A percentile compares a stretch with the other conserved stretches of the same genome.
These are phyloP conservation scores for Homarus americanus DNA, from an alignment of 1,140 invertebrate genomes.

Conservation along the genomic window DNA sequence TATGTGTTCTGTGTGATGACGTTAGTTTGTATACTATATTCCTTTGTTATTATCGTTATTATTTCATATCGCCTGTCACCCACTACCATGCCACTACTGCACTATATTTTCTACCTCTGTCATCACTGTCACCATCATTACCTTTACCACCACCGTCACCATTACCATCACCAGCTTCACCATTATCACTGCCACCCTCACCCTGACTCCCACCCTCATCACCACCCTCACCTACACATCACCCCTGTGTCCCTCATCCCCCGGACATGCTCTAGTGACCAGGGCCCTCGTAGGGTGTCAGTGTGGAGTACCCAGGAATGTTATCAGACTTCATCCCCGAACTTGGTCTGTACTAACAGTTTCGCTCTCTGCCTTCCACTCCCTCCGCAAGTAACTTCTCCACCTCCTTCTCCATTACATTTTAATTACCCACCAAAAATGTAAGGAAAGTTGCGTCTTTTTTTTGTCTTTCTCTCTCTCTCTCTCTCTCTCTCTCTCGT, in stretches of 20 bases:
- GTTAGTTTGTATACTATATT: too few relatives aligned
- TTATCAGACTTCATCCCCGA: conserved; percentile 18
- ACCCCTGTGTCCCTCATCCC: neutral
- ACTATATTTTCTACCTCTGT: neutral
- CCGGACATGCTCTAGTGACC: conserved; percentile 30
- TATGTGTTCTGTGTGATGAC: too few relatives aligned
- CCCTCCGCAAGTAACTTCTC: conserved; percentile 3
- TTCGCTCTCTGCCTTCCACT: neutral
- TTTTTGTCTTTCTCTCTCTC: conserved; percentile 5
- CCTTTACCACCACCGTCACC: neutral
- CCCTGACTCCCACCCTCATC: neutral
- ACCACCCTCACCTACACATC: conserved; percentile 13
- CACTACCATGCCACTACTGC: neutral
- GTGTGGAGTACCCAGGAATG: conserved; percentile 42
- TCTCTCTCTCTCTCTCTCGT: neutral
- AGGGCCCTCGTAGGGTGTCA: conserved; percentile 44
- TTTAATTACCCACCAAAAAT: conserved; percentile 22
- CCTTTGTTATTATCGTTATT: too few relatives aligned
- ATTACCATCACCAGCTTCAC: neutral
- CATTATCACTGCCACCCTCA: neutral
- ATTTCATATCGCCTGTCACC: neutral
- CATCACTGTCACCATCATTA: neutral
- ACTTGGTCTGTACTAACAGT: neutral
- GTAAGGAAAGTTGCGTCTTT: neutral
- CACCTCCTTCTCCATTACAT: neutral